Conservation (phyloP, 64 coral and sea anemone species). For the Pocillopora damicornis region DNA sequence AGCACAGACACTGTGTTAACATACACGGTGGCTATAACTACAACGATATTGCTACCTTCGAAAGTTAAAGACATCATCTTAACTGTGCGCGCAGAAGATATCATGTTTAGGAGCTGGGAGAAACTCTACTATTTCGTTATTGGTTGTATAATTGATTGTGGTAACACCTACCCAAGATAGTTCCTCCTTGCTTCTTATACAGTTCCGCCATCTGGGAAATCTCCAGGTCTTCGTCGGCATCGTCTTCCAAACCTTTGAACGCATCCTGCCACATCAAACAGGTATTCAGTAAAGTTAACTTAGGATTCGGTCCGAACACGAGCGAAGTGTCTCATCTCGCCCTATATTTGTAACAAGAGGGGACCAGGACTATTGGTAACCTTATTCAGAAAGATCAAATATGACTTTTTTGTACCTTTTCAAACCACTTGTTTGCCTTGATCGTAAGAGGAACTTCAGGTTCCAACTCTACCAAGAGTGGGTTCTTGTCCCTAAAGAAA, state of each 20-base stretch:
- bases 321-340: too few species aligned
- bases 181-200: conserved; percentile 89
- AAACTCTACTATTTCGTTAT: neutral
- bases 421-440: conserved; percentile 89
- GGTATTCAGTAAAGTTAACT: too few species aligned
- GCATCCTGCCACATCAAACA: conserved; percentile 50
- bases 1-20: too few species aligned
- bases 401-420: conserved; percentile 59
- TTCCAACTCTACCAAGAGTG: conserved; percentile 68
- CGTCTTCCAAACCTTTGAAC: conserved; percentile 87
- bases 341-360: too few species aligned
- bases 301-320: too few species aligned
- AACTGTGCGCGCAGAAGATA: too few species aligned
- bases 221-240: conserved; percentile 92
- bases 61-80: too few species aligned
- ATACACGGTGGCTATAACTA: too few species aligned
- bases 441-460: conserved; percentile 62
- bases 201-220: conserved; percentile 80
- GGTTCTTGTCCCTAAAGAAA: conserved; percentile 66
- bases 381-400: too few species aligned
- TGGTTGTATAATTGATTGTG: neutral
- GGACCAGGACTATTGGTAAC: too few species aligned
- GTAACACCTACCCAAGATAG: conserved; percentile 38
- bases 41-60: too few species aligned
- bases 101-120: too few species aligned